A percentile compares a stretch with the other conserved stretches of the same genome.
Conservation (phyloP, 2,113 vertebrate genomes). For the Catagonus wagneri region DNA sequence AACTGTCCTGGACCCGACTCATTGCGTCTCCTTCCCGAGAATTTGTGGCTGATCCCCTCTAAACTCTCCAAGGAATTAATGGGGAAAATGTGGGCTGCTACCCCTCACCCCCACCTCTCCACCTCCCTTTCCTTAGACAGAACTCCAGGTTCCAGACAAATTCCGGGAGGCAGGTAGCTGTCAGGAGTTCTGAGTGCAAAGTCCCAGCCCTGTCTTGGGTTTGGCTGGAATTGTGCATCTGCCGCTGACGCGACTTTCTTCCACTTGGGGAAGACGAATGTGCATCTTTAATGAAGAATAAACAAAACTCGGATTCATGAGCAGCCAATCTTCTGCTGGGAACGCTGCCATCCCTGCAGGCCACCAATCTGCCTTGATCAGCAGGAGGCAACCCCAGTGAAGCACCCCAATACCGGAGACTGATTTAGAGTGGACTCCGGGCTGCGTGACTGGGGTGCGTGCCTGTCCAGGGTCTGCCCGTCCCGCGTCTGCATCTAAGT, state of each 20-base stretch:
- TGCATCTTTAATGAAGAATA: neutral
- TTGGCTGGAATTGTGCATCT: slow-evolving; percentile 13
- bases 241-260: neutral
- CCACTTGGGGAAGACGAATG: neutral
- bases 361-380: neutral
- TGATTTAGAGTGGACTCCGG: neutral
- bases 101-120: neutral
- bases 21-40: neutral
- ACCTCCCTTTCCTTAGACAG: slow-evolving; percentile 14
- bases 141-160: neutral
- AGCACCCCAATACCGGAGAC: neutral
- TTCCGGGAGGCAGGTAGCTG: neutral
- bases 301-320: neutral
- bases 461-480: neutral
- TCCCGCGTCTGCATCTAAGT: neutral
- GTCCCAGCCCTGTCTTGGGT: neutral
- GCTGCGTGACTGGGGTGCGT: neutral
- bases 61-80: slow-evolving; percentile 1
- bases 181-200: slow-evolving; percentile 22
- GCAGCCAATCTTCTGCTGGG: neutral
- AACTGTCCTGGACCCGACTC: neutral
- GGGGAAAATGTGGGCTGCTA: slow-evolving; percentile 4
- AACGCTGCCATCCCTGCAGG: neutral
- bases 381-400: neutral
- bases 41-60: neutral